Evolutionary conservation across 2,888 invertebrate species (phyloP), one percentile per base, ranked within the genome.

Genomic region (Apamea epomidion): DNA sequence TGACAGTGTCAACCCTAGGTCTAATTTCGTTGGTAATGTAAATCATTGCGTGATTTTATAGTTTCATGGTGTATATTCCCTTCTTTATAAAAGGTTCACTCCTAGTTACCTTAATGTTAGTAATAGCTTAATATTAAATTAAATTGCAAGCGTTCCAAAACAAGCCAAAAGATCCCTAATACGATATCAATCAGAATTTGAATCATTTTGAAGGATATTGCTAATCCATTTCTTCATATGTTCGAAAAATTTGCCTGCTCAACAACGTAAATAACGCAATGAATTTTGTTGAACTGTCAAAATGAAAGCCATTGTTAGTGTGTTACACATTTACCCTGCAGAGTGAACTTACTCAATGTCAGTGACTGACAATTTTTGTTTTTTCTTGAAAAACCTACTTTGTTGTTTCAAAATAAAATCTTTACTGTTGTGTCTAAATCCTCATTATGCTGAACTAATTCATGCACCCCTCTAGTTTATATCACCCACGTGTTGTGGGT

Each of bases 11-110:
- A 79, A 73, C 87, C 87, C 86, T 85, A 86, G 62, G 29, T 65
- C 74, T 83, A 71, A 77, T 83, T 89, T 86, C 78, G 86, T 87
- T 76, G 82, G 72, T 67, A 74, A 29, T 75, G 84, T 90, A 90
- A 90, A 89, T 89, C 85, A 85, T 86, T 67, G 75, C 45, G 64
- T 86, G 60, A 84, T 85, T 85, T 83, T 77, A 80, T 85, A 82
- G 81, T 77, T 74, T 80, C 77, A 68, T 67, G 68, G 77, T 83
- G 32, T 51, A 21, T 37, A 48, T 76, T 76, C 14, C 29, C 5
- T 76, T 69, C n/a, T 64, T 14, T 82, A 65, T 74, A 16, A 48
- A 45, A 37, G 2, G 8, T 71, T 70, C 58, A 51, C 10, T 42
- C 1, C 51, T 71, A n/a, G 79, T 21, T 58, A 58, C 54, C 54